Evolutionary conservation across 2,113 vertebrate genomes (phyloP), one percentile per base, ranked within the genome.

Genomic region (Myrmecophaga tridactyla): DNA sequence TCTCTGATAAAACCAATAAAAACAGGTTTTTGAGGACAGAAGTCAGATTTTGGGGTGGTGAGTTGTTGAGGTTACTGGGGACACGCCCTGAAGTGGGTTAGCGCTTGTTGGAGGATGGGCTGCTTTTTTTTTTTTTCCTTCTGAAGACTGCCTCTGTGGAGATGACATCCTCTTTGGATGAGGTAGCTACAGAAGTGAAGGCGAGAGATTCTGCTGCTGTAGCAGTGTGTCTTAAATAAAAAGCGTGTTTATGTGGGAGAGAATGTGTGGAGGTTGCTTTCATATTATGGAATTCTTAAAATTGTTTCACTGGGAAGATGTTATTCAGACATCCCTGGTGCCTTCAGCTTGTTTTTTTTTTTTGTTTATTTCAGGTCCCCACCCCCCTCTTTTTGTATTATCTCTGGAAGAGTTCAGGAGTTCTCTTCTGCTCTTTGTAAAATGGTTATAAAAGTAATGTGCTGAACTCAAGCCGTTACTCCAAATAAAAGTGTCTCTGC

Each of bases 281-380:
- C 10, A n/a, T 72, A 56, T 95, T 81, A 94, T 87, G 96, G 93
- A 76, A 98, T 96, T 97, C 93, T 97, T 97, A 94, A 96, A 92
- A 96, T 95, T 96, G 89, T 94, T 97, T 91, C 82, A 95, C 96
- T 0, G 27, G 96, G 94, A 97, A 96, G 97, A 96, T 94, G 92
- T 94, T 96, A 93, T 96, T 96, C 96, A 95, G 91, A 96, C 95
- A 87, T 89, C 95, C 67, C 94, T 92, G 83, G 48, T 87, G 70
- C 60, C 78, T 95, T 94, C 53, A 72, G 92, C 95, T 95, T 91
- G 58, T 36, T 96, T 84, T 94, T 75, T 36, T 96, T 84, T 94
- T 75, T n/a, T 97, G 92, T 96, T 94, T 92, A 53, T 94, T 94
- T 92, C 95, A 96, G 80, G 39, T 91, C 80, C 85, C 69, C 81